Evolutionary conservation across 2,888 invertebrate species (phyloP), one percentile per base, ranked within the genome.

Genomic region (Eupithecia subfuscata): DNA sequence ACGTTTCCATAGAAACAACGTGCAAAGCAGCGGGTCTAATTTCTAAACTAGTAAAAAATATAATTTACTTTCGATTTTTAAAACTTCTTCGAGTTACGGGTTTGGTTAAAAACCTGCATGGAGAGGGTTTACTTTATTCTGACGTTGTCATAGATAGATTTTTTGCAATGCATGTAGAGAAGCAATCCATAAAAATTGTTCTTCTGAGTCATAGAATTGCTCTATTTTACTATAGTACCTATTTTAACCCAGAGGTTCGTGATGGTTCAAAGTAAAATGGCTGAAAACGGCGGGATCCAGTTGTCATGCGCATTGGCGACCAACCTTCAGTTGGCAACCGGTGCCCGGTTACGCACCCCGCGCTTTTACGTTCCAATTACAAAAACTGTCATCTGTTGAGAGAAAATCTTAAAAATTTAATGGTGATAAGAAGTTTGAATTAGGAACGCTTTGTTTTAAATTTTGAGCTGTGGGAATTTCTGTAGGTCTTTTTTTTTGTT

Each of bases 251-350:
- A 70, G 80, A 82, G 83, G 85, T 12, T 84, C 73, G 82, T 70
- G 81, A 85, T 79, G 83, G 90, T 72, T 87, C 88, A 79, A 30
- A 0, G 18, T 70, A 80, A 77, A 78, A 70, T 89, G 88, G 65
- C 37, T 67, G 37, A 11, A 37, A 67, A 34, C 60, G 60, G 92
- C 76, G 79, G 69, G 64, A 77, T 78, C 80, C 83, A 81, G 70
- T 75, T 87, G 84, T 88, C 94, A 91, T 94, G 93, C 93, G 93
- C 92, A 84, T 77, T 82, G 71, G 75, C 75, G 64, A 78, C 74
- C 25, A 77, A 77, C 80, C 83, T 81, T 82, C 90, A 93, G 92
- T 93, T 83, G 81, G 79, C 82, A 80, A 81, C 89, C 88, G 88
- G 88, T 82, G 83, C 76, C 69, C 77, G 78, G 75, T 81, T 74